phyloP scores from a whole-genome alignment of 2,797 vertebrate genomes.

The Botia kubotai region DNA sequence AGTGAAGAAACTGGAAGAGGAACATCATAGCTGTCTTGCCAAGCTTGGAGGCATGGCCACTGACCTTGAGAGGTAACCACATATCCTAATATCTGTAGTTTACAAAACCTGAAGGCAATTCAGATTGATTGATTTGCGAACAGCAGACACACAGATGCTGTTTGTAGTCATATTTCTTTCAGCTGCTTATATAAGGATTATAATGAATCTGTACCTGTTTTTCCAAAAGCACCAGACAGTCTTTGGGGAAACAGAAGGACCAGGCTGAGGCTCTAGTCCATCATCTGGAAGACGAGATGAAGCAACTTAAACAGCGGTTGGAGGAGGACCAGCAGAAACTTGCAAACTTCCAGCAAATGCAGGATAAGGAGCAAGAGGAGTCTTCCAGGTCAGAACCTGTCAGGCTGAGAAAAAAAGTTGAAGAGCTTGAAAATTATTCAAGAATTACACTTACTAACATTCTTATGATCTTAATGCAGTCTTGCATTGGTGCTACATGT shows the following conservation, averaged over 20 bases:
- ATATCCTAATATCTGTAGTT: not conserved
- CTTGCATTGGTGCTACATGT: not conserved
- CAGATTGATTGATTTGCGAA: too few species aligned
- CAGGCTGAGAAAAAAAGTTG: not conserved
- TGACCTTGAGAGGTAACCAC: slow-evolving; percentile 83
- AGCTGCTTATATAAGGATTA: not conserved
- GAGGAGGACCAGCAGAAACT: slow-evolving; percentile 73
- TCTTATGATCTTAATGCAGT: too few species aligned
- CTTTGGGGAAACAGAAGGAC: slow-evolving; percentile 68
- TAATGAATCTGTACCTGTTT: not conserved
- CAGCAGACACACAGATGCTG: too few species aligned
- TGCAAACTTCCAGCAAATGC: slow-evolving; percentile 57
- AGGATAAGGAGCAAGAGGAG: slow-evolving; percentile 78
- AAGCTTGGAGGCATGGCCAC: slow-evolving; percentile 74
- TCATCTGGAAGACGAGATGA: slow-evolving; percentile 75
- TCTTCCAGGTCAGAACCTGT: slow-evolving; percentile 71
- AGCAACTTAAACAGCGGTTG: slow-evolving; percentile 67
- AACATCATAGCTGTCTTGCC: slow-evolving; percentile 64
- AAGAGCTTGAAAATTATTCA: not conserved
- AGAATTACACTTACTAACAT: too few species aligned
- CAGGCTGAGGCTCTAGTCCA: slow-evolving; percentile 65
- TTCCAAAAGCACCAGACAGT: slow-evolving; percentile 77
- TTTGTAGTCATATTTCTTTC: not conserved
- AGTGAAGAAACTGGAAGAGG: slow-evolving; percentile 75
- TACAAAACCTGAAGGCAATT: too few species aligned